phyloP scores from a whole-genome alignment of 2,113 vertebrate species.

The Pheucticus melanocephalus region DNA sequence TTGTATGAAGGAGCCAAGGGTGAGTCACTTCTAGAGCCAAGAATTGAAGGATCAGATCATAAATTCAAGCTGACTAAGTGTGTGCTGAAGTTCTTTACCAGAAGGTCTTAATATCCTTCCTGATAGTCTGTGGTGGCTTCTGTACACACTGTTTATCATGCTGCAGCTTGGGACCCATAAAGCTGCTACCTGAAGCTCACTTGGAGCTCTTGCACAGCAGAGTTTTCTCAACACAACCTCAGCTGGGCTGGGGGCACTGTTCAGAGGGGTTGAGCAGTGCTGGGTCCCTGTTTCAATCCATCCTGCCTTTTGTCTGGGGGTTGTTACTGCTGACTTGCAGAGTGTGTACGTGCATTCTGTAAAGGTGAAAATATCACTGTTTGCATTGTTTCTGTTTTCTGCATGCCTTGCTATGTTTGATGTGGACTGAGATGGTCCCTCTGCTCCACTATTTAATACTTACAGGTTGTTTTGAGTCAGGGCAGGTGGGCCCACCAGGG shows the following conservation, averaged over 20 bases:
- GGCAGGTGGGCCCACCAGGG: not conserved
- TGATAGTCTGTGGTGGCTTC: not conserved
- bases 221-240: not conserved
- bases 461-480: not conserved
- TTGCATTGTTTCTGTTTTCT: not conserved
- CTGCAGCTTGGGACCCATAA: not conserved
- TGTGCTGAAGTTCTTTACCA: not conserved
- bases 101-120: not conserved
- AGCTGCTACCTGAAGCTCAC: not conserved
- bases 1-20: not conserved
- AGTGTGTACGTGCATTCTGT: not conserved
- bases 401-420: not conserved
- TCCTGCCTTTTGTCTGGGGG: not conserved
- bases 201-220: not conserved
- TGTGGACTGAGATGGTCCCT: rapidly evolving
- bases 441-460: not conserved
- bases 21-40: not conserved
- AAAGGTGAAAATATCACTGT: not conserved
- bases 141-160: not conserved
- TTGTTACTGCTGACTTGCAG: not conserved
- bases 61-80: not conserved
- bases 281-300: not conserved
- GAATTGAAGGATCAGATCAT: not conserved
- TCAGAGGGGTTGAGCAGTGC: not conserved
- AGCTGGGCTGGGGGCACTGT: not conserved